phyloP scores from a whole-genome alignment of 2,888 invertebrate genomes.

The Tetramorium bicarinatum region DNA sequence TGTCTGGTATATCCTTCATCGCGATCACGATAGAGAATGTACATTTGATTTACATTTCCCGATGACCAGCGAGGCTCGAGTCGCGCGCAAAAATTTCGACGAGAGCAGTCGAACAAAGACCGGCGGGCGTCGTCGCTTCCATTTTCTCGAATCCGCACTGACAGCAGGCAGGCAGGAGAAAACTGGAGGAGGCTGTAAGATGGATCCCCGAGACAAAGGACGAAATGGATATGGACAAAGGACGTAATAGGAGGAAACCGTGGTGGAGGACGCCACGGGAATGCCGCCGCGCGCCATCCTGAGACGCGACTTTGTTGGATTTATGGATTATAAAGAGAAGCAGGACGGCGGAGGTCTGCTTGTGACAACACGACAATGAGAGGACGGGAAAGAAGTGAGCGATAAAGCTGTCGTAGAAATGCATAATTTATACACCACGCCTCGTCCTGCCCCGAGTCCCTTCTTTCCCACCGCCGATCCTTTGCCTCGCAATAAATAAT shows the following conservation, averaged over 20 bases:
- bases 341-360: slow-evolving; percentile 77
- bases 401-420: slow-evolving; percentile 82
- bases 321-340: slow-evolving; percentile 84
- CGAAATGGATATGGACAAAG: slow-evolving; percentile 79
- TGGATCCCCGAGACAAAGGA: slow-evolving; percentile 79
- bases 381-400: slow-evolving; percentile 82
- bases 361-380: slow-evolving; percentile 84
- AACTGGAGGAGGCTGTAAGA: slow-evolving; percentile 67
- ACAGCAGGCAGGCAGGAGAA: slow-evolving; percentile 18
- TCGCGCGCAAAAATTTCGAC: slow-evolving; percentile 6
- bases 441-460: slow-evolving; percentile 56
- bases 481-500: slow-evolving; percentile 77
- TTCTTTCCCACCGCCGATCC: slow-evolving; percentile 66
- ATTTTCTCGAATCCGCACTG: slow-evolving; percentile 46
- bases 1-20: background rate
- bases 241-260: slow-evolving; percentile 71
- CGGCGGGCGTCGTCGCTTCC: slow-evolving; percentile 35
- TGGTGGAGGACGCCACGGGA: slow-evolving; percentile 70
- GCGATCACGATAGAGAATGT: background rate
- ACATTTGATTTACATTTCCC: slow-evolving; percentile 34
- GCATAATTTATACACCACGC: slow-evolving; percentile 81
- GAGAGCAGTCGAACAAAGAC: slow-evolving; percentile 29
- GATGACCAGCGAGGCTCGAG: background rate
- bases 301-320: slow-evolving; percentile 83
- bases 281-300: slow-evolving; percentile 70